Conservation (phyloP, 2,888 invertebrate species). For the Microctonus aethiopoides region DNA sequence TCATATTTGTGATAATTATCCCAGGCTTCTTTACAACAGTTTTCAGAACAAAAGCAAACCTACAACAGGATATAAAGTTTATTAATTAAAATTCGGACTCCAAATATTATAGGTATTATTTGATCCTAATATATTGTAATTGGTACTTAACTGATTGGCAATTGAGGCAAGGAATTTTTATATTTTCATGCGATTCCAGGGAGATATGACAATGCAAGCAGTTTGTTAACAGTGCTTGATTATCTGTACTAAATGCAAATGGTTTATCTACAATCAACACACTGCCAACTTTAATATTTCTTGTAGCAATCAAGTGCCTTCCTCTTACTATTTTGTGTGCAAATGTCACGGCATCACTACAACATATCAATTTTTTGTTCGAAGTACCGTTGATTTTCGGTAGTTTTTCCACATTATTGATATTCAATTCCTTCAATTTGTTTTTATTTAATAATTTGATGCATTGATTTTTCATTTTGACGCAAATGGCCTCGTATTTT, state of each 20-base stretch:
- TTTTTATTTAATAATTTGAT: conserved; percentile 41
- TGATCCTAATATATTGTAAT: too few species aligned
- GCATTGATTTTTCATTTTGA: conserved; percentile 48
- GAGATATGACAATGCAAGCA: conserved; percentile 60
- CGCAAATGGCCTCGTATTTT: conserved; percentile 47
- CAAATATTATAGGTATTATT: neutral
- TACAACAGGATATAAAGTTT: conserved; percentile 39
- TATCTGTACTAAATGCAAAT: conserved; percentile 57
- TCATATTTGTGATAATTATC: conserved; percentile 63
- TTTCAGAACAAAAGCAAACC: conserved; percentile 65
- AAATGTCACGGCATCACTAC: conserved; percentile 56
- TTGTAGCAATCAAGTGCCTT: conserved; percentile 64
- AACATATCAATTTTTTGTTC: conserved; percentile 49
- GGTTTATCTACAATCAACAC: conserved; percentile 60
- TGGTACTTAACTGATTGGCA: conserved; percentile 62
- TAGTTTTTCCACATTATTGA: neutral
- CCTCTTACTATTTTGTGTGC: conserved; percentile 55
- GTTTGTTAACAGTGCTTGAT: conserved; percentile 52
- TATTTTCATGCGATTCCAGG: conserved; percentile 44
- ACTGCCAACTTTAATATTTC: conserved; percentile 64
- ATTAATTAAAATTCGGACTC: conserved; percentile 15
- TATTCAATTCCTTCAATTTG: conserved; percentile 18
- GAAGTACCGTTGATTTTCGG: conserved; percentile 49
- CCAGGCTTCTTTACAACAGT: conserved; percentile 61
- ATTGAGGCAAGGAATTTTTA: conserved; percentile 55